Conservation (phyloP, 2,113 vertebrate species). For the Clupea harengus region DNA sequence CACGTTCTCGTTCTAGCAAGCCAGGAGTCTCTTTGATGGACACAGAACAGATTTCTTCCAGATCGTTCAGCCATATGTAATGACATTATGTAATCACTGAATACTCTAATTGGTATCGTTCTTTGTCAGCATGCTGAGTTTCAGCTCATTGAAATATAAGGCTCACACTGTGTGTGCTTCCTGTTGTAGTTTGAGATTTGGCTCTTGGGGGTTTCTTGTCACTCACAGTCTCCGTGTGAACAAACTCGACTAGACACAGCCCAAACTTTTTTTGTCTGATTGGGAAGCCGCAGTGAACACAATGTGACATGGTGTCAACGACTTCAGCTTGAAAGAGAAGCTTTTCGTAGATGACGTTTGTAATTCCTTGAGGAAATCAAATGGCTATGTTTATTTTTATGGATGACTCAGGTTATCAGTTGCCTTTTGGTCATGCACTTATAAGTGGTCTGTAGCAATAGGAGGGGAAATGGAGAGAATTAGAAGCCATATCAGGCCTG, state of each 20-base stretch:
- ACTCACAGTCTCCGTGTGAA: not conserved
- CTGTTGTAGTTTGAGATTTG: not conserved
- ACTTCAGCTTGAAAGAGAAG: not conserved
- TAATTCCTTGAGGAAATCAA: not conserved
- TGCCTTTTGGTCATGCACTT: not conserved
- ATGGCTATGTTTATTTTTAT: not conserved
- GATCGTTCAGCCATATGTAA: conserved; percentile 17
- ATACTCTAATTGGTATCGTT: not conserved
- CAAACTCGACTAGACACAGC: not conserved
- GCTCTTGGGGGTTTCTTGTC: not conserved
- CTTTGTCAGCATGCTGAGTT: not conserved
- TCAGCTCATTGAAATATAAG: not conserved
- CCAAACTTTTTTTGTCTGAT: not conserved
- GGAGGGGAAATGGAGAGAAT: not conserved
- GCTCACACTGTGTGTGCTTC: not conserved
- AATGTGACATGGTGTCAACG: not conserved
- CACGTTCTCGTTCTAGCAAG: not conserved
- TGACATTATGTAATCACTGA: not conserved
- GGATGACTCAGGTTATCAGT: not conserved
- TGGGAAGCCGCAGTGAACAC: not conserved
- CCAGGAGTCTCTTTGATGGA: not conserved
- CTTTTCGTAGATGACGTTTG: not conserved
- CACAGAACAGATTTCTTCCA: conserved; percentile 12
- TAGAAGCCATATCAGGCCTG: not conserved
- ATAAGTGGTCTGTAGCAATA: not conserved